phyloP scores from a whole-genome alignment of 2,113 vertebrate genomes.

The Cryptotis parvus region DNA sequence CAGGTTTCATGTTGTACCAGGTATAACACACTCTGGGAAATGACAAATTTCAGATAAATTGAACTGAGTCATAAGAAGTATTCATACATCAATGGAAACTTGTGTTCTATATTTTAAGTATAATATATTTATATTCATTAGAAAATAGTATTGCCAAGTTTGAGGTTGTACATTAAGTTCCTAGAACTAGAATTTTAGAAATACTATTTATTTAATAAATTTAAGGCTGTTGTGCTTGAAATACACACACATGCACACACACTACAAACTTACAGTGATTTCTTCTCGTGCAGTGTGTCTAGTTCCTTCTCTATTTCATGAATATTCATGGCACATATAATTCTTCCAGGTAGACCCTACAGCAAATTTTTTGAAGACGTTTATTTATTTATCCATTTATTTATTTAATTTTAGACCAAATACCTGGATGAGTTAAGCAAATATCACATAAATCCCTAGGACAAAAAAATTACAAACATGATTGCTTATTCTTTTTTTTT shows the following conservation, averaged over 20 bases:
- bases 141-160: neutral
- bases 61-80: neutral
- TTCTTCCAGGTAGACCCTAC: neutral
- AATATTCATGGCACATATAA: neutral
- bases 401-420: slow-evolving; percentile 62
- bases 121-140: neutral
- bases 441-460: slow-evolving; percentile 11
- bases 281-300: too few species aligned
- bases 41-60: neutral
- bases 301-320: too few species aligned
- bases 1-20: neutral
- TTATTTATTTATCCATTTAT: slow-evolving; percentile 26
- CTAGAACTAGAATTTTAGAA: slow-evolving; percentile 39
- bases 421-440: slow-evolving; percentile 1
- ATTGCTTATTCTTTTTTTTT: slow-evolving; percentile 18
- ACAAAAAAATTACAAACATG: slow-evolving; percentile 20
- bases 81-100: neutral
- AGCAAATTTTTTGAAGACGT: slow-evolving; percentile 27
- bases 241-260: too few species aligned
- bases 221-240: neutral
- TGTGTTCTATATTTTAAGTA: neutral
- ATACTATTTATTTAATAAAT: neutral
- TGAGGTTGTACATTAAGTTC: slow-evolving; percentile 24
- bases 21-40: neutral
- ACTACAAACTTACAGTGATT: too few species aligned